Conservation (phyloP, 2,113 vertebrate species). For the Benthochromis sp. region DNA sequence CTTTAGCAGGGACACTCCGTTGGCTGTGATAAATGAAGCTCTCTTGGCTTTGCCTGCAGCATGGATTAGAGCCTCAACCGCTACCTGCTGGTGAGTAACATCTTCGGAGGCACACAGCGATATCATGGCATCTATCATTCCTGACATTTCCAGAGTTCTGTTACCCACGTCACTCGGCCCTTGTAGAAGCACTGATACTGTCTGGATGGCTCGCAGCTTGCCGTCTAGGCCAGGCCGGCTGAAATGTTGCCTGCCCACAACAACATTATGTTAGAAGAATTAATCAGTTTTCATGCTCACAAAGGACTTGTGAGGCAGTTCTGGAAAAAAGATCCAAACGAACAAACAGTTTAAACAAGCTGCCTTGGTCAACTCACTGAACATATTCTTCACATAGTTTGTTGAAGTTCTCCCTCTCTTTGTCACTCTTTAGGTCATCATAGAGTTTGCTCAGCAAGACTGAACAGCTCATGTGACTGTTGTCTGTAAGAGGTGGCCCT, state of each 20-base stretch:
- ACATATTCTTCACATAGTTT: constrained; percentile 87
- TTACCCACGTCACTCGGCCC: constrained; percentile 89
- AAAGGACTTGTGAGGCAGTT: not conserved
- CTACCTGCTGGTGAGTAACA: constrained; percentile 87
- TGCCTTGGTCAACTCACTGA: constrained; percentile 67
- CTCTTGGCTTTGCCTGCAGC: constrained; percentile 93
- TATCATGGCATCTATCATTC: constrained; percentile 88
- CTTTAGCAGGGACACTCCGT: constrained; percentile 88
- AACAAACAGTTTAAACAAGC: rapidly evolving
- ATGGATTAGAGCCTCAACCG: constrained; percentile 91
- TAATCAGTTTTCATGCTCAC: not conserved
- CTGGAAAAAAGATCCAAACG: rapidly evolving
- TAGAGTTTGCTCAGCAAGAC: constrained; percentile 92
- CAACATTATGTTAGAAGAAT: not conserved
- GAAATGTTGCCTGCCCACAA: constrained; percentile 78
- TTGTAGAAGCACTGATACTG: constrained; percentile 88
- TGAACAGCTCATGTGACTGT: constrained; percentile 87
- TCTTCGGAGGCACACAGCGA: constrained; percentile 82
- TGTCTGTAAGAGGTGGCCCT: constrained; percentile 79
- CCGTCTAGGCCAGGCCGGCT: constrained; percentile 65
- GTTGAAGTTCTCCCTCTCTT: constrained; percentile 89
- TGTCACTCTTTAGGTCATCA: constrained; percentile 86
- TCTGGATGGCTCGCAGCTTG: constrained; percentile 90
- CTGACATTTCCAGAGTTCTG: constrained; percentile 84
- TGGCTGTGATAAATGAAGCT: constrained; percentile 93